Evolutionary conservation across 2,113 vertebrate genomes (phyloP), one percentile per base, ranked within the genome.

Genomic region (Zapus hudsonius): DNA sequence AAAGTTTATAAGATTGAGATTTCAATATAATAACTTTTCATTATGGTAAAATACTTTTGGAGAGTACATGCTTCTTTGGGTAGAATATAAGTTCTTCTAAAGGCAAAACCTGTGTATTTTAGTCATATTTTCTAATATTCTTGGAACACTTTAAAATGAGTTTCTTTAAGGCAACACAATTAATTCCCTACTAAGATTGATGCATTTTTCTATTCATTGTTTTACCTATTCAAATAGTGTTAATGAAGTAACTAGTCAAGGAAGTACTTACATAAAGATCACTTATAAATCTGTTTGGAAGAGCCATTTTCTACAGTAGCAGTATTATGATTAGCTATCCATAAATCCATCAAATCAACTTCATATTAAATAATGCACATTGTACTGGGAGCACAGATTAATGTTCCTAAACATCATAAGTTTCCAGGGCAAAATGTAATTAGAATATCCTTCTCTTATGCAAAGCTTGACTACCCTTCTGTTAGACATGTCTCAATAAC

Each of bases 351-450:
- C 86, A 84, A 76, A 76, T 55, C 31, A 93, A 84, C 38, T 44
- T 70, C 72, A 63, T 17, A 61, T 5, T 10, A 47, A 73, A 22
- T 5, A 52, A 57, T 87, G 40, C 78, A 10, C 8, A 27, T 38
- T 76, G 17, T 20, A 23, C 19, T 16, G 42, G 1, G 0, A 66
- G 47, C 33, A 40, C 6, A 69, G 27, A 67, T 72, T 74, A 23
- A 72, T 42, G 47, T 92, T 33, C 23, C n/a, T 91, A 67, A 81
- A 61, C 33, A 83, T 4, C 38, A 42, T 4, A 70, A 16, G 5
- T 87, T 76, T 93, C 33, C 40, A 84, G 3, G n/a, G 15, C 33
- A 85, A 92, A 92, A 73, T 42, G 1, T 69, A 90, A 92, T 22
- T 52, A 22, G 19, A 84, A 89, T 87, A 63, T 91, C 7, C 27